These are phyloP conservation scores for Propithecus perrieri DNA, from an alignment of 2,797 vertebrate genomes.

Conservation along the genomic window DNA sequence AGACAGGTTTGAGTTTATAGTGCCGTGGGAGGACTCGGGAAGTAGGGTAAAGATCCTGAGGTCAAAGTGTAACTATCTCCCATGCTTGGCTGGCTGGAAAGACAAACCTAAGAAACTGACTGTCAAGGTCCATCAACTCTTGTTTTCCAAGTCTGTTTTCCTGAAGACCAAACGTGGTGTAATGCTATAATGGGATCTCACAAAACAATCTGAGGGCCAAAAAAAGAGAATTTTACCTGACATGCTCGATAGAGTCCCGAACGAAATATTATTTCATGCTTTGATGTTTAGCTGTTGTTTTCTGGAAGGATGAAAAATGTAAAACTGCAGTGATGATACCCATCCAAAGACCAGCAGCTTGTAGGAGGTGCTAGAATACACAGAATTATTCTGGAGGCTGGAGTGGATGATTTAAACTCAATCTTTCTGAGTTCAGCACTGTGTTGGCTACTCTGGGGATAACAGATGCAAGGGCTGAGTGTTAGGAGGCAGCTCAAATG, in stretches of 20 bases:
- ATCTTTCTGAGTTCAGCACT: not conserved
- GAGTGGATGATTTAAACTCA: not conserved
- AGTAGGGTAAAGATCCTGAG: not conserved
- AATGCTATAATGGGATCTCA: constrained; percentile 63
- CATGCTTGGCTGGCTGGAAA: not conserved
- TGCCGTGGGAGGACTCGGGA: not conserved
- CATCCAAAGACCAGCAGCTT: not conserved
- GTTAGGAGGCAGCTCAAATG: not conserved
- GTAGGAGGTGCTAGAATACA: not conserved
- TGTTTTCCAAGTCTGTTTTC: constrained; percentile 67
- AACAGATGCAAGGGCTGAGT: not conserved
- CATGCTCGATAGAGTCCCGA: not conserved
- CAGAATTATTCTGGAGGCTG: not conserved
- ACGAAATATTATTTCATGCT: constrained; percentile 66
- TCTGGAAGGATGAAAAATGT: constrained; percentile 33
- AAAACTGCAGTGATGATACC: not conserved
- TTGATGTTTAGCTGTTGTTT: constrained; percentile 55
- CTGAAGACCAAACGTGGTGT: not conserved
- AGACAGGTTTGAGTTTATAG: not conserved
- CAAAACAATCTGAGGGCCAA: constrained; percentile 54
- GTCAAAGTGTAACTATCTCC: not conserved
- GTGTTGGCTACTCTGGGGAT: not conserved
- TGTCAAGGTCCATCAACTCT: constrained; percentile 53
- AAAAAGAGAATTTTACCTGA: constrained; percentile 61
- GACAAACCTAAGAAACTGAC: not conserved